phyloP scores from a whole-genome alignment of 2,113 vertebrate genomes.

The Paradoxurus hermaphroditus region DNA sequence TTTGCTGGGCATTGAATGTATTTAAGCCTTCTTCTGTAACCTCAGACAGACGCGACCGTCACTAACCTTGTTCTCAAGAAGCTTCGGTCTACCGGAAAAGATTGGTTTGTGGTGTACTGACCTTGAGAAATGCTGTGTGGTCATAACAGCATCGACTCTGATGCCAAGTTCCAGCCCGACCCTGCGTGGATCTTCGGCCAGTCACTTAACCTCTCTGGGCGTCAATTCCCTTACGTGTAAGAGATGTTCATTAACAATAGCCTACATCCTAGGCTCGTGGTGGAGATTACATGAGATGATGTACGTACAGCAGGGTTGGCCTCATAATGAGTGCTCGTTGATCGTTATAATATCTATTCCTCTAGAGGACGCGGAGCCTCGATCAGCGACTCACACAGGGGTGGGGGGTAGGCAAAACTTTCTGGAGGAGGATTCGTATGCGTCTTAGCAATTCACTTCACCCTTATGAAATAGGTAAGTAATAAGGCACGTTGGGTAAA shows the following conservation, averaged over 20 bases:
- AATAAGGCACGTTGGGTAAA: not conserved
- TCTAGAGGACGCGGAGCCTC: not conserved
- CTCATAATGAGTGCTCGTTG: not conserved
- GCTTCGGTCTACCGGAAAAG: not conserved
- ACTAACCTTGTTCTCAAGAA: not conserved
- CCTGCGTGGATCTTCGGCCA: not conserved
- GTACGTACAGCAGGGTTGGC: not conserved
- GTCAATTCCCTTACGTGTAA: not conserved
- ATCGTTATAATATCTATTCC: not conserved
- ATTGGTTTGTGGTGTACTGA: too few relatives aligned
- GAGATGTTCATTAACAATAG: not conserved
- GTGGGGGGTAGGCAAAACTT: not conserved
- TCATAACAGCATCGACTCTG: not conserved
- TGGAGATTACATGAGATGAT: not conserved
- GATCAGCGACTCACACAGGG: not conserved
- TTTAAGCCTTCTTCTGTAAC: too few relatives aligned
- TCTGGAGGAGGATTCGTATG: not conserved
- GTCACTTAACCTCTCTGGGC: not conserved
- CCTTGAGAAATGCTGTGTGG: not conserved
- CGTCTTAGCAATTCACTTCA: not conserved
- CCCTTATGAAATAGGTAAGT: not conserved
- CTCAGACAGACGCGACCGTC: not conserved
- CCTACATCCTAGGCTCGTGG: not conserved
- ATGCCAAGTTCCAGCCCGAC: not conserved
- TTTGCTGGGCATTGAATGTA: not conserved